phyloP scores from a whole-genome alignment of 2,113 vertebrate species.

The Orycteropus afer region DNA sequence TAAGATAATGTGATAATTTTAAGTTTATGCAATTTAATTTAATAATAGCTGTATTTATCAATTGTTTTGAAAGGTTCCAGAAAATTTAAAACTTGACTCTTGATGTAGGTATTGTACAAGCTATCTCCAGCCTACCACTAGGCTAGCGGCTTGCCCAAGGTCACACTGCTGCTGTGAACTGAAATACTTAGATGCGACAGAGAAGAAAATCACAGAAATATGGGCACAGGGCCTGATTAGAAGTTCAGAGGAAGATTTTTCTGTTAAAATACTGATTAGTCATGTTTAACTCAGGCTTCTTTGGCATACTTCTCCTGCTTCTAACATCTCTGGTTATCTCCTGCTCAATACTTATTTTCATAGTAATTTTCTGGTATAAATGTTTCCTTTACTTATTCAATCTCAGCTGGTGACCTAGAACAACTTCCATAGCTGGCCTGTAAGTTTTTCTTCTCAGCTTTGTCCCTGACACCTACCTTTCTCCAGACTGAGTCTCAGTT shows the following conservation, averaged over 20 bases:
- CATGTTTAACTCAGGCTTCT: background rate
- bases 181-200: background rate
- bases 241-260: background rate
- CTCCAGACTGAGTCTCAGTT: background rate
- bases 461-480: background rate
- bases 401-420: background rate
- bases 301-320: background rate
- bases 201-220: background rate
- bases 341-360: background rate
- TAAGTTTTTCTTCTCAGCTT: background rate
- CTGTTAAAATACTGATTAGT: background rate
- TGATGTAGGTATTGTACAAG: background rate
- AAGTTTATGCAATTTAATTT: background rate
- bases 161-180: background rate
- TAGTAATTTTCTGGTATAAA: background rate
- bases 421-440: background rate
- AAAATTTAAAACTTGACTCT: background rate
- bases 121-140: background rate
- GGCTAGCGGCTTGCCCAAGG: background rate
- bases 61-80: background rate
- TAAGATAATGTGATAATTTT: background rate
- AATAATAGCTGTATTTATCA: background rate
- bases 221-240: background rate
- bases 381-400: background rate
- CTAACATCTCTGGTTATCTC: background rate